Conservation (phyloP, 2,888 invertebrate species). For the Aricia artaxerxes region DNA sequence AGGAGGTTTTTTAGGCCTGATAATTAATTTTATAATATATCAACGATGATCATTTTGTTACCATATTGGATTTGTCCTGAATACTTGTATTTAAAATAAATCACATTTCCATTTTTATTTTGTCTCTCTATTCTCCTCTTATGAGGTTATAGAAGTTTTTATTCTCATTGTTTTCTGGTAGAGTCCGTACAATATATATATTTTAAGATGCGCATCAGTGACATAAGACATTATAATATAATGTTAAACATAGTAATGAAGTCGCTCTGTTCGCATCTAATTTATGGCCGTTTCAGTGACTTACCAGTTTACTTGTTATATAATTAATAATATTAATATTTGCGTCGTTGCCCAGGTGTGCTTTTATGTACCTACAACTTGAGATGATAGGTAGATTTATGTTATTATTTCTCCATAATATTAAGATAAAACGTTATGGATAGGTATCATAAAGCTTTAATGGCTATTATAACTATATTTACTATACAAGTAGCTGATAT, state of each 20-base stretch:
- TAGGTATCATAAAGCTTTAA: not conserved
- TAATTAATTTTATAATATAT: too few relatives aligned
- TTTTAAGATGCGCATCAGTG: too few relatives aligned
- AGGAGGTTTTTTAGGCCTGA: too few relatives aligned
- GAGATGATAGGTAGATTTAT: not conserved
- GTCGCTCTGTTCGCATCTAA: not conserved
- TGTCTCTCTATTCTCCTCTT: too few relatives aligned
- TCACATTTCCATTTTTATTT: too few relatives aligned
- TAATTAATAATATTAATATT: slow-evolving; percentile 18
- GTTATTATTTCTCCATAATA: not conserved
- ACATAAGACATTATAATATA: not conserved
- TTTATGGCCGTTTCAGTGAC: slow-evolving; percentile 18
- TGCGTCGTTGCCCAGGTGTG: slow-evolving; percentile 27
- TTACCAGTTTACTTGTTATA: slow-evolving; percentile 21
- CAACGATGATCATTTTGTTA: too few relatives aligned
- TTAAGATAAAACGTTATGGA: not conserved
- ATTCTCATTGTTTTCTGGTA: too few relatives aligned
- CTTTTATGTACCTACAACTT: slow-evolving; percentile 8
- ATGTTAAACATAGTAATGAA: not conserved
- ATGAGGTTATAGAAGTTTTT: too few relatives aligned
- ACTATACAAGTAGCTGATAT: too few relatives aligned
- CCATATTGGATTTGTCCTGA: too few relatives aligned
- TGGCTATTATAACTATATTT: not conserved
- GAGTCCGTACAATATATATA: too few relatives aligned
- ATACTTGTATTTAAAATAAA: too few relatives aligned